Evolutionary conservation across 1,140 invertebrate species (phyloP).

Genomic region (Frieseomelitta varia): DNA sequence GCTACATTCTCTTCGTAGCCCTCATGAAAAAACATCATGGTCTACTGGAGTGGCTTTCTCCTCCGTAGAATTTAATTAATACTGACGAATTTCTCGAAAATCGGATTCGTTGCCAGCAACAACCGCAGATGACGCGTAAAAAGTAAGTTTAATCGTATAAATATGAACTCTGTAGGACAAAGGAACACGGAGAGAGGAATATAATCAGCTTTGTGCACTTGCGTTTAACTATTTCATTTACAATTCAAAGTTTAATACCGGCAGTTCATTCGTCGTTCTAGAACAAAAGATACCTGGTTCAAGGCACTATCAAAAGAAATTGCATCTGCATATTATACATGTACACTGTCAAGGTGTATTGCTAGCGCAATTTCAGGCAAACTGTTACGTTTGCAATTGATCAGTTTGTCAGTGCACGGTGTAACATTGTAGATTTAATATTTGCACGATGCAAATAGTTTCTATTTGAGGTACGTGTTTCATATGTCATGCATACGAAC

Average conservation of each 20-base stretch:
- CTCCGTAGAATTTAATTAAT: neutral
- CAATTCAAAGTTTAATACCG: neutral
- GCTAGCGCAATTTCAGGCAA: neutral
- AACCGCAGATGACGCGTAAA: neutral
- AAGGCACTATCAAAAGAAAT: neutral
- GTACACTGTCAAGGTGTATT: neutral
- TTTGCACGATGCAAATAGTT: neutral
- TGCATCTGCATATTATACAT: neutral
- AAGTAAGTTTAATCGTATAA: neutral
- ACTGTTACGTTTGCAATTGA: neutral
- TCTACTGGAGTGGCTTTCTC: neutral
- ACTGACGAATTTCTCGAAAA: neutral
- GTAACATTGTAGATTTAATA: neutral
- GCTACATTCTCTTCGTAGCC: neutral
- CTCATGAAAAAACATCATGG: neutral
- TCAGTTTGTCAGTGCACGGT: slow-evolving; percentile 1
- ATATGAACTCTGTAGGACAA: neutral
- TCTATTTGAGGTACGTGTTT: neutral
- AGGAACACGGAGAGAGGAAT: neutral
- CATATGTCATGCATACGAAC: neutral
- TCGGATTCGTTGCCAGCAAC: neutral
- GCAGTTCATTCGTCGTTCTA: neutral
- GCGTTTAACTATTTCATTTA: neutral
- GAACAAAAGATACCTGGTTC: too few species aligned
- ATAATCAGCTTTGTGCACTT: neutral